A percentile compares a stretch with the other conserved stretches of the same genome.
These are phyloP conservation scores for Tetraodon nigroviridis DNA, from an alignment of 2,113 vertebrate species.

Conservation along the genomic window DNA sequence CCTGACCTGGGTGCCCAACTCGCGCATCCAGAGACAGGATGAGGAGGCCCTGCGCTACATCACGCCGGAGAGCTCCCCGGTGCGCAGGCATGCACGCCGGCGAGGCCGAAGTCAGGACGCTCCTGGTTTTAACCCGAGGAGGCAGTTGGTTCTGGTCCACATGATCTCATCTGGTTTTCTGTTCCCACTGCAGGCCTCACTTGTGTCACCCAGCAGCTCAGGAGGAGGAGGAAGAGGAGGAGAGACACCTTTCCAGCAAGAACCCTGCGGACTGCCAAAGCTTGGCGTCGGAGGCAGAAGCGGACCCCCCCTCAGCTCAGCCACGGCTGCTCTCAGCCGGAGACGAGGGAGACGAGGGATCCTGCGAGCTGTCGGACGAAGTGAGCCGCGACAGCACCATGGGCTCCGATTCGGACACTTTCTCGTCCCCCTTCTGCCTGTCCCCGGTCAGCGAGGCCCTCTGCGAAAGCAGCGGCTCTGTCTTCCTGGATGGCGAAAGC, in stretches of 20 bases:
- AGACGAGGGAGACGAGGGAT: constrained; percentile 84
- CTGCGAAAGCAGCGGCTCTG: constrained; percentile 80
- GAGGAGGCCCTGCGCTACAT: constrained; percentile 93
- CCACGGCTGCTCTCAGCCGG: constrained; percentile 48
- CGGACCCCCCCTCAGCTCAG: constrained; percentile 37
- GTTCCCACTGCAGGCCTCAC: constrained; percentile 34
- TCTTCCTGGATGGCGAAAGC: constrained; percentile 87
- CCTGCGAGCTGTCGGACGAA: constrained; percentile 86
- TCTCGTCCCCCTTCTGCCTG: constrained; percentile 94
- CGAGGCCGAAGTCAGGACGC: constrained; percentile 59
- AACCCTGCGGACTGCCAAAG: constrained; percentile 64
- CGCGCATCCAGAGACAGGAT: constrained; percentile 92
- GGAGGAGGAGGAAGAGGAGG: constrained; percentile 73
- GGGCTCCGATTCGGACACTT: constrained; percentile 92
- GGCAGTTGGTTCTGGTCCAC: too few species aligned
- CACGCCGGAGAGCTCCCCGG: constrained; percentile 92
- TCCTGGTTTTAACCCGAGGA: background rate
- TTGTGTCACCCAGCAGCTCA: constrained; percentile 58
- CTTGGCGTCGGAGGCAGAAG: constrained; percentile 51
- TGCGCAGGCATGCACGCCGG: constrained; percentile 80
- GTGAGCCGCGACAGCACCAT: constrained; percentile 92
- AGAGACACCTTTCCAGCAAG: constrained; percentile 54
- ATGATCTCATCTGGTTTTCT: background rate
- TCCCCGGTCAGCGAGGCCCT: constrained; percentile 90
- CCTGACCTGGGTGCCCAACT: constrained; percentile 95